phyloP scores from a whole-genome alignment of 2,113 vertebrate species.

The Ophiodon elongatus region DNA sequence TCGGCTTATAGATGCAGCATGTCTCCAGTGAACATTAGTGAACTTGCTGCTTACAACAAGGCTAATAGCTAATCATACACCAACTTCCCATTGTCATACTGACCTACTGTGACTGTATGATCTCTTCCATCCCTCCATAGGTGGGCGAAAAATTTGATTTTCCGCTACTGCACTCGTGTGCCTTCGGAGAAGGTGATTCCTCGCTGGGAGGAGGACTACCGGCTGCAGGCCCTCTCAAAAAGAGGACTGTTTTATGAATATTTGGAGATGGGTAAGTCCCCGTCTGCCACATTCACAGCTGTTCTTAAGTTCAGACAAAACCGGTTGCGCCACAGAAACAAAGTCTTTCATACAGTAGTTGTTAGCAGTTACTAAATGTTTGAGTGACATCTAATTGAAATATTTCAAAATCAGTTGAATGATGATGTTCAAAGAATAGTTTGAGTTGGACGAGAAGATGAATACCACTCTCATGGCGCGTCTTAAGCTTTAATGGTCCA shows the following conservation, averaged over 20 bases:
- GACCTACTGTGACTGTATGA: neutral
- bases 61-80: neutral
- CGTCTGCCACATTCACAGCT: neutral
- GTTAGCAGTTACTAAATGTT: neutral
- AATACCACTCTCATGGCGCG: neutral
- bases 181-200: constrained; percentile 84
- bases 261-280: constrained; percentile 94
- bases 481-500: neutral
- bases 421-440: neutral
- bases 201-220: constrained; percentile 95
- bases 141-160: constrained; percentile 93
- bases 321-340: neutral
- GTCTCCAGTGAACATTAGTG: neutral
- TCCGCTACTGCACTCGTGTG: constrained; percentile 78
- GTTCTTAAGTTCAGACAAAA: neutral
- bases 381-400: neutral
- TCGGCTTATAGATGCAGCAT: neutral
- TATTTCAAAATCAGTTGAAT: neutral
- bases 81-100: neutral
- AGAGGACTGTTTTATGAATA: constrained; percentile 95
- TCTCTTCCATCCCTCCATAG: constrained; percentile 73
- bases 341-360: neutral
- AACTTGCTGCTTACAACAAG: neutral
- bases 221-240: constrained; percentile 87
- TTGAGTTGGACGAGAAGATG: neutral